Conservation (phyloP, 2,888 invertebrate genomes). For the Melinopterus prodromus region DNA sequence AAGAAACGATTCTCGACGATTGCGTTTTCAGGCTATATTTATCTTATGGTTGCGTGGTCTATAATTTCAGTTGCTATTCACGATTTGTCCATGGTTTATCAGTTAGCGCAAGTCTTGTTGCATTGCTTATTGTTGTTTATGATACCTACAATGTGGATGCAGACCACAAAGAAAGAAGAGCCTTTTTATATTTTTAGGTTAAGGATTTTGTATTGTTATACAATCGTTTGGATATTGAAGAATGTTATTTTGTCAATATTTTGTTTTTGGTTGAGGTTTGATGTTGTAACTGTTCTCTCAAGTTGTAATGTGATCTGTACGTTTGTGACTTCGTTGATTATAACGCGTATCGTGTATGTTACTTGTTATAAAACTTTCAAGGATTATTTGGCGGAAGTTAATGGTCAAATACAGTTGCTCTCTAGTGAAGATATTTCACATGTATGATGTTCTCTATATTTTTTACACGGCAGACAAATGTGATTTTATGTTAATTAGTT, state of each 20-base stretch:
- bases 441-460: background rate
- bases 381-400: background rate
- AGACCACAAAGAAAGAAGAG: background rate
- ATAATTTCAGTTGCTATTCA: slow-evolving; percentile 19
- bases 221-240: background rate
- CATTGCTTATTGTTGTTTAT: slow-evolving; percentile 11
- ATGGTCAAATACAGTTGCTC: background rate
- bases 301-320: background rate
- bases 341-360: background rate
- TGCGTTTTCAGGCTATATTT: slow-evolving; percentile 8
- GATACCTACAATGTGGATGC: background rate
- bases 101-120: background rate
- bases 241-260: slow-evolving; percentile 15
- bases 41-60: slow-evolving; percentile 6
- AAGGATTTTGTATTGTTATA: background rate
- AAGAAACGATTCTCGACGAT: slow-evolving; percentile 13
- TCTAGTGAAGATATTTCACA: background rate
- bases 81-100: slow-evolving; percentile 18
- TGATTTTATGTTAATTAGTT: background rate
- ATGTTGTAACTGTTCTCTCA: background rate
- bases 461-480: background rate
- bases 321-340: background rate
- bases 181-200: slow-evolving; percentile 16
- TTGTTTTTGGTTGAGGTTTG: background rate
- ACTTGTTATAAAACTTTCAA: background rate